Evolutionary conservation across 2,797 vertebrate species (phyloP).

Genomic region (Toxotes lorentzi): DNA sequence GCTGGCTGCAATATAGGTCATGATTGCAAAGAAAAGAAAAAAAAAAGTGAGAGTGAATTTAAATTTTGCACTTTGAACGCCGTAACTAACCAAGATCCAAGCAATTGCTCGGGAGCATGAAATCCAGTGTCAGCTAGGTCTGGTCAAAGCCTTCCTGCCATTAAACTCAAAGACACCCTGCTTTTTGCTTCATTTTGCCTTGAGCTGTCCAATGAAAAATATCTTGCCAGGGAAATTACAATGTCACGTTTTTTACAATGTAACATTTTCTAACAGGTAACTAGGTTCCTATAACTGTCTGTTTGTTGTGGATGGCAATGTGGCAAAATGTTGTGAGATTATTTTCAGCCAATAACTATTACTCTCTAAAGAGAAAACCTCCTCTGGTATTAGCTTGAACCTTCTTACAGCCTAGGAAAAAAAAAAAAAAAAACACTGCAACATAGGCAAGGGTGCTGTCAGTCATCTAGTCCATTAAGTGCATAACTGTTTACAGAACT

Average conservation of each 20-base stretch:
- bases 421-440: conserved; percentile 20
- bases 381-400: conserved; percentile 34
- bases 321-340: not conserved
- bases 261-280: not conserved
- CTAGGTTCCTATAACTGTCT: conserved; percentile 6
- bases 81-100: conserved; percentile 35
- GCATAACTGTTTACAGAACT: conserved; percentile 82
- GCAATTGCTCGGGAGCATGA: conserved; percentile 53
- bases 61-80: conserved; percentile 40
- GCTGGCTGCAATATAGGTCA: not conserved
- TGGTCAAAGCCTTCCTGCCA: conserved; percentile 60
- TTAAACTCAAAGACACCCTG: conserved; percentile 54
- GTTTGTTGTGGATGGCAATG: conserved; percentile 31
- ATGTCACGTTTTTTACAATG: too few species aligned
- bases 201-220: conserved; percentile 23
- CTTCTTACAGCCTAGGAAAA: conserved; percentile 34
- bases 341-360: not conserved
- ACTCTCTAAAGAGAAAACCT: conserved; percentile 31
- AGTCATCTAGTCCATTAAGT: conserved; percentile 81
- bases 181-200: conserved; percentile 8
- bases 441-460: conserved; percentile 65
- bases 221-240: conserved; percentile 30
- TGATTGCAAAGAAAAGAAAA: not conserved
- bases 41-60: conserved; percentile 19
- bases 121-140: conserved; percentile 57